phyloP scores from a whole-genome alignment of 1,140 invertebrate genomes.

The Eriosoma lanigerum region DNA sequence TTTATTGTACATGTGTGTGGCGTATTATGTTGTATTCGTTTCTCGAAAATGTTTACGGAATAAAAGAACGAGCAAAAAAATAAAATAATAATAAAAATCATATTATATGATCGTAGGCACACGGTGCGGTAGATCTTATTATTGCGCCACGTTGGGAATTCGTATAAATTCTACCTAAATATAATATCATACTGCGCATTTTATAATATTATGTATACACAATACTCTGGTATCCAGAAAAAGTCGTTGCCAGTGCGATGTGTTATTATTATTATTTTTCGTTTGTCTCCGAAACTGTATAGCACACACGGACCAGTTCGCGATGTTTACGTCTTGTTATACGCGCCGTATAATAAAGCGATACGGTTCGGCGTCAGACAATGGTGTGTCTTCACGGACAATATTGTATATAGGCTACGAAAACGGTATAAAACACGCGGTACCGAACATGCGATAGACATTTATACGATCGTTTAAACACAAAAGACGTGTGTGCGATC shows the following conservation, averaged over 20 bases:
- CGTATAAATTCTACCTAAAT: neutral
- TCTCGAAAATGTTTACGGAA: constrained; percentile 1
- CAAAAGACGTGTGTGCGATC: constrained; percentile 16
- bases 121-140: neutral
- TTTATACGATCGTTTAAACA: constrained; percentile 19
- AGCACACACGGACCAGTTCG: neutral
- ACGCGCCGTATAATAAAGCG: constrained; percentile 21
- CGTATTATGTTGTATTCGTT: constrained; percentile 17
- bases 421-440: neutral
- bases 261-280: neutral
- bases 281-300: neutral
- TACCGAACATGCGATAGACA: neutral
- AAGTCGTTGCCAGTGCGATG: no score
- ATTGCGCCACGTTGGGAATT: neutral
- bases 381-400: neutral
- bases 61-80: neutral
- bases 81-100: neutral
- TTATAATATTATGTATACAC: neutral
- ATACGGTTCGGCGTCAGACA: neutral
- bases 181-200: no score
- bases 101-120: neutral
- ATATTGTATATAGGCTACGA: neutral
- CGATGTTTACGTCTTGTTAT: constrained; percentile 50
- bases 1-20: neutral
- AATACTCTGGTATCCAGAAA: neutral